A percentile compares a stretch with the other conserved stretches of the same genome.
Evolutionary conservation across 37 sponge, comb jelly and placozoan genomes (phyloP).

Genomic region (Diacarnus erythraeanus): DNA sequence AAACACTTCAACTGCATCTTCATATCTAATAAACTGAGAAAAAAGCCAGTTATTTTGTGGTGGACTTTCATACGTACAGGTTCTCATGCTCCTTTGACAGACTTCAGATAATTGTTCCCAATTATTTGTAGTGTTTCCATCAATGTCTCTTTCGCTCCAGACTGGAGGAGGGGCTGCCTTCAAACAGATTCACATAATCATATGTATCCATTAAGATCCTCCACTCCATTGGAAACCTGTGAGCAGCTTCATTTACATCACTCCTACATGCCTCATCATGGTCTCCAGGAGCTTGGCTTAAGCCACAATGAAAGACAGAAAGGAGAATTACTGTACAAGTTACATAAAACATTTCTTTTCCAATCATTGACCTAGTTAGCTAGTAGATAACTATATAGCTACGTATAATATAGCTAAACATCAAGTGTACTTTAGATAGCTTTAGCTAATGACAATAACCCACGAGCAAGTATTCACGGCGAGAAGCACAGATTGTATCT

Average conservation of each 20-base stretch:
- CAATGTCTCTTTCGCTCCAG: not conserved
- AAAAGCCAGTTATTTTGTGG: conserved; percentile 14
- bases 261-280: not conserved
- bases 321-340: too few species aligned
- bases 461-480: too few species aligned
- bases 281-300: not conserved
- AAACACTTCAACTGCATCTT: not conserved
- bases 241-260: not conserved
- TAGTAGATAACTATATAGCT: too few species aligned
- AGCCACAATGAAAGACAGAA: too few species aligned
- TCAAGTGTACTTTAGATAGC: too few species aligned
- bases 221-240: not conserved
- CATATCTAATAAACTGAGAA: not conserved
- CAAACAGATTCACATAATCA: not conserved
- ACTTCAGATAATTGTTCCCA: not conserved
- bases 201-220: not conserved
- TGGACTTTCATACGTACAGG: not conserved
- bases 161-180: not conserved
- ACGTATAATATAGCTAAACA: too few species aligned
- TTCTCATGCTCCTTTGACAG: not conserved
- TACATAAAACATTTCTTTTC: too few species aligned
- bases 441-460: too few species aligned
- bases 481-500: too few species aligned
- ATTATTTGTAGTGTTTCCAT: not conserved
- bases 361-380: too few species aligned